Base-by-base conservation (phyloP, 2,888 invertebrate species). In the Hypomecis punctinalis region DNA sequence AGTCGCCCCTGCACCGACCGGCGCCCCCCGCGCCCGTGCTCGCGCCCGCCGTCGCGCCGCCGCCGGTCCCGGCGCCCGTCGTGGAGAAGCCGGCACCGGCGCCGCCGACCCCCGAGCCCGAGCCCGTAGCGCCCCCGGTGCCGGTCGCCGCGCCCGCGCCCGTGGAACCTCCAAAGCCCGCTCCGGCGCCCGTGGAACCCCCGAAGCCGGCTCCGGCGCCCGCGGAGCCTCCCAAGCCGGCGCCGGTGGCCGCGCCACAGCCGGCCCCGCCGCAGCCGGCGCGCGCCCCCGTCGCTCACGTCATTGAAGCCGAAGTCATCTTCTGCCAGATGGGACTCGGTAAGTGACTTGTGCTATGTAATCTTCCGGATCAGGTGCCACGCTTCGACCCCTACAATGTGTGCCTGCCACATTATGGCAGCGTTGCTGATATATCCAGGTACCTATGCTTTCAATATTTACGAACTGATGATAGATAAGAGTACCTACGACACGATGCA, bases 271-370 rank as follows among this genome's bases (percentile, higher is more conserved):
- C 59, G 9, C 55, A 85, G 70, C 77, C 84, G 11, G 53, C 77
- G 63, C 85, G 86, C 69, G 82, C 83, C 58, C 86, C 91, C 62
- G 77, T 87, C 62, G 90, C 93, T 42, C 92, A 92, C 79, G 90
- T 94, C 80, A 94, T 94, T 68, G 94, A 94, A 77, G 95, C 96
- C 48, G 95, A 95, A 79, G 95, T 95, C 72, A 95, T 96, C 78
- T 96, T 96, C 90, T 94, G 95, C 83, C 94, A 95, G 85, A 95
- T 96, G 94, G 96, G 96, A 76, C 89, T 96, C 57, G 96, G 96
- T 96, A 82, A 95, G 91, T 63, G 23, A 45, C 39, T 36, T 42
- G 11, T 36, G 10, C 5, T 10, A 45, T 6, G 7, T 48, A 10
- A 55, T 94, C 0, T 13, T 36, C n/a, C 10, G 6, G 43, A 5